Evolutionary conservation across 1,140 invertebrate species (phyloP), one percentile per base, ranked within the genome.

Genomic region (Heterodera carotae): DNA sequence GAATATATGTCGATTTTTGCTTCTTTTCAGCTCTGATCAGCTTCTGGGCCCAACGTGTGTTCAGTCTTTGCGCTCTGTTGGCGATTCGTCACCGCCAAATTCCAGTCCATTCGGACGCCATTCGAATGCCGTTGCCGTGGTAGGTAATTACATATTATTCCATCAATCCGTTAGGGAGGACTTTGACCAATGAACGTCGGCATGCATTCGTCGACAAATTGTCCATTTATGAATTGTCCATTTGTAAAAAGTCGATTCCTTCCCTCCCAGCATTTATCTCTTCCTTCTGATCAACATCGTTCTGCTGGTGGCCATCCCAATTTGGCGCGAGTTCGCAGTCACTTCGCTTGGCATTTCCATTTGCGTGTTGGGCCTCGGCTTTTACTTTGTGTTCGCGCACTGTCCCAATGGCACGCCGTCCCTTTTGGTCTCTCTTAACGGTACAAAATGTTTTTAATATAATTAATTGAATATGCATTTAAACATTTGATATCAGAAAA

Each of bases 41-140:
- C 34, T 87, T 86, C 68, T 86, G 85, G 85, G 86, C 86, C 33
- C 85, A 86, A 69, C 60, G 85, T 29, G 84, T 86, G 36, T 88
- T 88, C 77, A 74, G 53, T 27, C 72, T 74, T 0, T 74, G 56
- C 36, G 72, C 72, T 59, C 78, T 85, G 25, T 68, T 85, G 15
- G 75, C 80, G 31, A 86, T 86, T 48, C 75, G 85, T 15, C 77
- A 88, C 76, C 77, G 84, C 8, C 64, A 73, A 27, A 86, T 86
- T 60, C 84, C 86, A 3, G 85, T 86, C 0, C 85, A 86, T 73
- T 79, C 85, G n/a, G 85, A 86, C 66, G 85, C 85, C 33, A 82
- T 86, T 36, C 75, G 85, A 62, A 84, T 86, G 33, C 85, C 85
- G 18, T 62, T 85, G 75, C 75, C 70, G 27, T 79, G 75, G 81